phyloP scores from a whole-genome alignment of 1,140 invertebrate genomes.

The Nymphalis io region DNA sequence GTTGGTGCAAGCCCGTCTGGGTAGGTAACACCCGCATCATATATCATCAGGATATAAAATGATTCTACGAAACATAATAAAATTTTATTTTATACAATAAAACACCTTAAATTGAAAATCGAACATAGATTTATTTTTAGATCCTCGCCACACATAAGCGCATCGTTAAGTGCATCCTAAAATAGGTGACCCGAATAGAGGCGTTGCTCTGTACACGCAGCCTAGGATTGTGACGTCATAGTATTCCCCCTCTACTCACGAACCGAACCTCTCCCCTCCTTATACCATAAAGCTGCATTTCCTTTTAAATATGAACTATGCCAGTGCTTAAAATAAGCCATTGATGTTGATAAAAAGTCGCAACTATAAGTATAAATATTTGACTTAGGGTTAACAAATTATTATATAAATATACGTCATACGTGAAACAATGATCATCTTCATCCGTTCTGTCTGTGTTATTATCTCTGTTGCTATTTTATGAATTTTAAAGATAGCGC shows the following conservation, averaged over 20 bases:
- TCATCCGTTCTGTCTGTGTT: background rate
- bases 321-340: conserved; percentile 15
- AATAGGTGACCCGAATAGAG: conserved; percentile 71
- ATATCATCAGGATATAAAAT: too few relatives aligned
- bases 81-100: too few relatives aligned
- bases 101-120: conserved; percentile 15
- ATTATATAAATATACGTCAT: too few relatives aligned
- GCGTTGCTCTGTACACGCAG: conserved; percentile 61
- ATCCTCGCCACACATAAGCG: conserved; percentile 33
- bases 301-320: conserved; percentile 26
- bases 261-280: conserved; percentile 1
- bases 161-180: conserved; percentile 56
- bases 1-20: too few relatives aligned
- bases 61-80: too few relatives aligned
- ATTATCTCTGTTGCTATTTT: too few relatives aligned
- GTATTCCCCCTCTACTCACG: conserved; percentile 13
- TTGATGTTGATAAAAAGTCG: too few relatives aligned
- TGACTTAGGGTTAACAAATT: too few relatives aligned
- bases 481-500: too few relatives aligned
- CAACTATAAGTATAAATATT: too few relatives aligned
- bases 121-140: conserved; percentile 23
- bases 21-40: too few relatives aligned
- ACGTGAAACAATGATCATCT: too few relatives aligned
- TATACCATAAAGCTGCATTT: conserved; percentile 36
- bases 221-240: conserved; percentile 64